Percentiles rank a stretch among this genome's conserved stretches.
phyloP scores from a whole-genome alignment of 2,113 vertebrate species.

The Tychaedon coryphoeus region DNA sequence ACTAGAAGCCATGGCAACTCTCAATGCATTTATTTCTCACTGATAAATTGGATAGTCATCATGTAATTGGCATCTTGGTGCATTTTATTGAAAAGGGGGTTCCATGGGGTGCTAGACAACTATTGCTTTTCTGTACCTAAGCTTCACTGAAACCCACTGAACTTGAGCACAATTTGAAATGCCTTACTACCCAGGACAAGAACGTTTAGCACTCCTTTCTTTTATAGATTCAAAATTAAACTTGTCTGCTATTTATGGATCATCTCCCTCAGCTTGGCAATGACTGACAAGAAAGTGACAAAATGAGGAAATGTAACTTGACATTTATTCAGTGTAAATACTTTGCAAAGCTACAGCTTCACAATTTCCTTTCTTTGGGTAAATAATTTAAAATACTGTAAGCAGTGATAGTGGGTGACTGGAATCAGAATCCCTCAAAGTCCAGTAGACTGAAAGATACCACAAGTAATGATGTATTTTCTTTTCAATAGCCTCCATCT shows the following conservation, averaged over 20 bases:
- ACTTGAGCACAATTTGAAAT: background rate
- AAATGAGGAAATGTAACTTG: background rate
- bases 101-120: background rate
- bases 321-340: background rate
- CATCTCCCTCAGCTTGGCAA: background rate
- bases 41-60: background rate
- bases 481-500: background rate
- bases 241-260: background rate
- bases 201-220: background rate
- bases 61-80: background rate
- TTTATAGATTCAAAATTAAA: background rate
- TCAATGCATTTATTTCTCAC: background rate
- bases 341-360: background rate
- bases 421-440: background rate
- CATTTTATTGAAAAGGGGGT: background rate
- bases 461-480: background rate
- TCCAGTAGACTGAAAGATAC: background rate
- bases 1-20: background rate
- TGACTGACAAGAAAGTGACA: background rate
- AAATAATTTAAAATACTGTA: background rate
- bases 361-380: background rate
- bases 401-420: background rate
- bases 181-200: background rate
- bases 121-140: background rate
- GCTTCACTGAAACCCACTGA: background rate